Evolutionary conservation across 1,140 invertebrate species (phyloP).

Genomic region (Orchestia grillus): DNA sequence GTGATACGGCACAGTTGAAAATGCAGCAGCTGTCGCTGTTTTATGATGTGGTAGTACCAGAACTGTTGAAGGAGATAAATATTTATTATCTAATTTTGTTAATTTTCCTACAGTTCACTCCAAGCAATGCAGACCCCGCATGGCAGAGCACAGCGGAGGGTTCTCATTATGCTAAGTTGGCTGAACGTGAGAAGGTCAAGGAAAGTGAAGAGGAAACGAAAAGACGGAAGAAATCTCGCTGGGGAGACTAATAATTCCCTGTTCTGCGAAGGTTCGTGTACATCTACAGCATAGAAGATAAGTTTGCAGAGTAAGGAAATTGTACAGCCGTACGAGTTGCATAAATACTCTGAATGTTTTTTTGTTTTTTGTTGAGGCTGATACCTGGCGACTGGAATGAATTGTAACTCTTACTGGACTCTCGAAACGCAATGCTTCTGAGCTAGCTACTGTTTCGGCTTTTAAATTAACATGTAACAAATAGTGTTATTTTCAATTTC

Average conservation of each 20-base stretch:
- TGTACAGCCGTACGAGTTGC: neutral
- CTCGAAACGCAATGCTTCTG: no score
- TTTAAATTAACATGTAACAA: no score
- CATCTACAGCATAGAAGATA: neutral
- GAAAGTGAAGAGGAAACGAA: neutral
- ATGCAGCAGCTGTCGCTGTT: no score
- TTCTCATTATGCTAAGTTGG: conserved; percentile 18
- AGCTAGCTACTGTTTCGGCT: no score
- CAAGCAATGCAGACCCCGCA: conserved; percentile 5
- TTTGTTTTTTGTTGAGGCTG: neutral
- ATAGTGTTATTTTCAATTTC: no score
- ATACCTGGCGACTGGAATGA: neutral
- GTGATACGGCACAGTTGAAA: no score
- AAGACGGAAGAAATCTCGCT: conserved; percentile 53
- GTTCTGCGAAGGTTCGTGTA: neutral
- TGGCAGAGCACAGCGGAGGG: conserved; percentile 41
- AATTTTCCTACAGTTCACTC: conserved; percentile 4
- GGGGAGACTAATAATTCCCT: conserved; percentile 44
- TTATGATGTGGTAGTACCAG: no score
- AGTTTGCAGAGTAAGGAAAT: neutral
- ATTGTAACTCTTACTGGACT: neutral
- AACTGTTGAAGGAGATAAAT: no score
- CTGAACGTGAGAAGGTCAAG: neutral
- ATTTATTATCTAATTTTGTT: neutral
- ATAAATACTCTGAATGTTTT: neutral